Percentiles rank a stretch among this genome's conserved stretches.
Evolutionary conservation across 2,888 invertebrate species (phyloP).

Genomic region (Cacoxenus indagator): DNA sequence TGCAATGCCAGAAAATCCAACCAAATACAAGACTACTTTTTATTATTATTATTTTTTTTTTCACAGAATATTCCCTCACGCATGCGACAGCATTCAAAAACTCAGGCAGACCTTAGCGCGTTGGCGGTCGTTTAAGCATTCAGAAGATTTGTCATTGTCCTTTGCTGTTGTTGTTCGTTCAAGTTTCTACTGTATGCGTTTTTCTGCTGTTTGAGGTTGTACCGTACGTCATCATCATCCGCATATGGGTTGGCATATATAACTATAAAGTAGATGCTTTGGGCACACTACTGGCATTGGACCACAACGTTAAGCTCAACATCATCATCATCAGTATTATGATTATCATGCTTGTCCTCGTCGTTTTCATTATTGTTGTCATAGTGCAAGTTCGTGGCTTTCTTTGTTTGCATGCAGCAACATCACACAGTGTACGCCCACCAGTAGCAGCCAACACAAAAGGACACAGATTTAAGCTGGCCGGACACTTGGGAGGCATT

Average conservation of each 20-base stretch:
- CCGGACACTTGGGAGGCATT: slow-evolving; percentile 16
- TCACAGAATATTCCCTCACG: slow-evolving; percentile 14
- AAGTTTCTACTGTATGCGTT: not conserved
- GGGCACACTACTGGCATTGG: not conserved
- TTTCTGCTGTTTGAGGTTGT: no score
- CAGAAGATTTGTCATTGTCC: slow-evolving; percentile 22
- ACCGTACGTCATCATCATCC: not conserved
- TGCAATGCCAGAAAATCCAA: slow-evolving; percentile 14
- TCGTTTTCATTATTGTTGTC: not conserved
- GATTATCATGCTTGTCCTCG: no score
- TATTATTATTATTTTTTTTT: not conserved
- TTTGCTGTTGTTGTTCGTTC: slow-evolving; percentile 24
- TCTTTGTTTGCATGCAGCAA: not conserved
- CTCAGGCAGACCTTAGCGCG: not conserved
- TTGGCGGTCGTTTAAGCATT: slow-evolving; percentile 14
- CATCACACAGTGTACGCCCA: no score
- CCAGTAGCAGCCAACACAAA: not conserved
- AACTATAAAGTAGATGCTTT: not conserved
- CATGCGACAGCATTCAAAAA: not conserved
- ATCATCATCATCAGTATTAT: slow-evolving; percentile 1
- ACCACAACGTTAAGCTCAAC: not conserved
- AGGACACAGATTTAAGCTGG: not conserved
- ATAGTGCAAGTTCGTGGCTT: not conserved
- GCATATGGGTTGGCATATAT: not conserved
- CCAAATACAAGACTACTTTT: slow-evolving; percentile 5